These are phyloP conservation scores for Pammene fasciana DNA, from an alignment of 2,888 invertebrate species.

Conservation along the genomic window DNA sequence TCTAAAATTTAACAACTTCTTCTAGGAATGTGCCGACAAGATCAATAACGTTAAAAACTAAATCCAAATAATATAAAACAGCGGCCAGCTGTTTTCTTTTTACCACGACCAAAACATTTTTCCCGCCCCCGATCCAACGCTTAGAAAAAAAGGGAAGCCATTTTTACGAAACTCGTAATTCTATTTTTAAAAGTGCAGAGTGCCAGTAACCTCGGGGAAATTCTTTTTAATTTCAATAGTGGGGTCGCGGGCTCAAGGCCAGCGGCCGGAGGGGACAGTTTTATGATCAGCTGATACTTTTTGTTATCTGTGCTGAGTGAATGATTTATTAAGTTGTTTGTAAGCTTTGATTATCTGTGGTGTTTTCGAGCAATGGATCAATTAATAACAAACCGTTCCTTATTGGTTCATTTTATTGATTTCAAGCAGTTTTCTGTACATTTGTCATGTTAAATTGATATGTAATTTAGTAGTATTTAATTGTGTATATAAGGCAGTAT, in stretches of 20 bases:
- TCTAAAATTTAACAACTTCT: no score
- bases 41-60: slow-evolving; percentile 9
- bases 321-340: slow-evolving; percentile 40
- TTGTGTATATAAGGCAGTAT: no score
- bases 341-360: slow-evolving; percentile 17
- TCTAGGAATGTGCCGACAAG: no score
- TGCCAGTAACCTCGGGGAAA: slow-evolving; percentile 77
- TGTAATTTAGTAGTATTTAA: no score
- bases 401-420: no score
- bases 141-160: slow-evolving; percentile 45
- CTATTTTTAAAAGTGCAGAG: slow-evolving; percentile 79
- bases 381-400: no score
- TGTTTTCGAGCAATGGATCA: slow-evolving; percentile 2
- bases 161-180: slow-evolving; percentile 54
- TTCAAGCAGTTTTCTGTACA: no score
- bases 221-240: slow-evolving; percentile 81
- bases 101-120: slow-evolving; percentile 36
- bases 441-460: no score
- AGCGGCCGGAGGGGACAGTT: slow-evolving; percentile 76
- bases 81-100: slow-evolving; percentile 36
- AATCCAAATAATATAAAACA: slow-evolving; percentile 24
- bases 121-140: slow-evolving; percentile 25
- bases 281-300: slow-evolving; percentile 76
- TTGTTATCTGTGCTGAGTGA: slow-evolving; percentile 45
- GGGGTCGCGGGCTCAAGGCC: slow-evolving; percentile 79